Evolutionary conservation across 2,888 invertebrate genomes (phyloP).

Genomic region (Silvanus unidentatus): DNA sequence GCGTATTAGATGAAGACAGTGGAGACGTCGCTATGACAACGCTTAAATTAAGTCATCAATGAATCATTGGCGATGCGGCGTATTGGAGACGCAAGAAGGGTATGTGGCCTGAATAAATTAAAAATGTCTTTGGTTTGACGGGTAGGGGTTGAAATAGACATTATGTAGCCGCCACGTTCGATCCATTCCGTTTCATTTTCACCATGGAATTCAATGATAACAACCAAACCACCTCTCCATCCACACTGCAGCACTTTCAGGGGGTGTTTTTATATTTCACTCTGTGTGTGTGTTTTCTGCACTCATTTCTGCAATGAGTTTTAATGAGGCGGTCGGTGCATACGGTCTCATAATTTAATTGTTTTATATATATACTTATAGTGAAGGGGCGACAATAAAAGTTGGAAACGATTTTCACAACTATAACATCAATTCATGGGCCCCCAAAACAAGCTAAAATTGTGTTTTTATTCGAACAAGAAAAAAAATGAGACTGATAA

Average conservation of each 20-base stretch:
- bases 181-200: background rate
- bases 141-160: conserved; percentile 24
- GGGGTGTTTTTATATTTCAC: too few species aligned
- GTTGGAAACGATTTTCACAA: too few species aligned
- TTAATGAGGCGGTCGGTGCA: too few species aligned
- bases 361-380: too few species aligned
- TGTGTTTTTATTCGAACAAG: too few species aligned
- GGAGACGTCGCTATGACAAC: conserved; percentile 41
- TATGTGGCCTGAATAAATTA: conserved; percentile 37
- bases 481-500: conserved; percentile 35
- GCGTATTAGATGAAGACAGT: conserved; percentile 30
- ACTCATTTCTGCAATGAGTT: too few species aligned
- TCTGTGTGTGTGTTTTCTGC: too few species aligned
- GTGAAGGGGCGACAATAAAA: too few species aligned
- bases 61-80: conserved; percentile 45
- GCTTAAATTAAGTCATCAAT: conserved; percentile 47
- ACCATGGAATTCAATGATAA: background rate
- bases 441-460: too few species aligned
- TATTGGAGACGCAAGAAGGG: conserved; percentile 9
- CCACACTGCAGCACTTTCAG: too few species aligned
- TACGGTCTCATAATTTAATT: too few species aligned
- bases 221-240: background rate
- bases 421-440: too few species aligned
- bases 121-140: conserved; percentile 34
- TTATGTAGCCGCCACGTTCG: conserved; percentile 13